These are phyloP conservation scores for Parazoanthus swiftii DNA, from an alignment of 92 coral and sea anemone species.

Conservation along the genomic window DNA sequence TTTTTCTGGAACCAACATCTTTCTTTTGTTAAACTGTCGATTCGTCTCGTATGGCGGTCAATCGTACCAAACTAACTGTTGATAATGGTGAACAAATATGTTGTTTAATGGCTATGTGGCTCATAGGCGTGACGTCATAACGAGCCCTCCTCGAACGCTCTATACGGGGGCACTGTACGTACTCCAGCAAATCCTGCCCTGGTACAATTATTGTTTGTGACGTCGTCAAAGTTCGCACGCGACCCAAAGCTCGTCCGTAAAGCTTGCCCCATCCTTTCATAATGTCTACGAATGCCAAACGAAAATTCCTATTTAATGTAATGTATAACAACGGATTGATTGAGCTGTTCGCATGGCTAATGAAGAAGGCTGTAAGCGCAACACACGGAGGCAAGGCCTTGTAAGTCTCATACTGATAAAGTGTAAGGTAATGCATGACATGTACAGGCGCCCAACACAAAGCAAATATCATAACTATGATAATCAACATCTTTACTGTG, in stretches of 20 bases:
- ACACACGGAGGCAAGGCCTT: slow-evolving; percentile 28
- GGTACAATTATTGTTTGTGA: slow-evolving; percentile 20
- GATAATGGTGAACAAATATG: neutral
- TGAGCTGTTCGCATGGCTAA: slow-evolving; percentile 71
- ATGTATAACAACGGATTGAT: slow-evolving; percentile 74
- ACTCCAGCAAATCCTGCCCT: slow-evolving; percentile 17
- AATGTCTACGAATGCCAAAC: slow-evolving; percentile 60
- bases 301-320: slow-evolving; percentile 65
- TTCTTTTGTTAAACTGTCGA: neutral
- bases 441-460: slow-evolving; percentile 80
- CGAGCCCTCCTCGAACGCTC: neutral
- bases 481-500: slow-evolving; percentile 71
- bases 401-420: slow-evolving; percentile 35
- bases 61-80: neutral
- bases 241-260: slow-evolving; percentile 11
- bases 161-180: neutral
- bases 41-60: neutral
- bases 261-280: slow-evolving; percentile 29
- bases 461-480: slow-evolving; percentile 67
- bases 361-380: slow-evolving; percentile 48
- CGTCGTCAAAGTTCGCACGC: slow-evolving; percentile 22
- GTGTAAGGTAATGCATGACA: slow-evolving; percentile 60
- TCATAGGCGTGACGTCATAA: neutral
- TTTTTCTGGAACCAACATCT: neutral
- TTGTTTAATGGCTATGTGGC: neutral